phyloP scores from a whole-genome alignment of 2,888 invertebrate genomes.

The Nomada goodeniana region DNA sequence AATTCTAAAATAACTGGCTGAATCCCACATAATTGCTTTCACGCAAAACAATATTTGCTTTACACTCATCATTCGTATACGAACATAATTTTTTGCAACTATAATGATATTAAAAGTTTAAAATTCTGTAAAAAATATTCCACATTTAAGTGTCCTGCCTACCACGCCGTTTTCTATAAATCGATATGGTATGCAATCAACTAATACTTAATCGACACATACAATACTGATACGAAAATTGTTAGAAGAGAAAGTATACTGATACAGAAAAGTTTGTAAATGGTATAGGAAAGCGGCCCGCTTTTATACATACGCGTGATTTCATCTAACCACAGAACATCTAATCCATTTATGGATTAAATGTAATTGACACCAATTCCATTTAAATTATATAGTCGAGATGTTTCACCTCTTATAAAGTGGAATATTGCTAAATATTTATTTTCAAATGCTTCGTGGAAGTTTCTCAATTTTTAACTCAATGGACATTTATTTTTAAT shows the following conservation, averaged over 20 bases:
- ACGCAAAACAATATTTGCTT: not conserved
- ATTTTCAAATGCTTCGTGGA: not conserved
- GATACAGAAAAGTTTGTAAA: slow-evolving; percentile 56
- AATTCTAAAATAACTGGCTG: too few relatives aligned
- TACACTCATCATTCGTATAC: too few relatives aligned
- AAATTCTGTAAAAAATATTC: not conserved
- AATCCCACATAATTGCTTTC: not conserved
- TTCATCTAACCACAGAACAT: slow-evolving; percentile 49
- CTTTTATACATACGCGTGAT: slow-evolving; percentile 44
- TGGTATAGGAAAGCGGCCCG: slow-evolving; percentile 39
- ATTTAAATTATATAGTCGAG: not conserved
- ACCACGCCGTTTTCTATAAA: not conserved
- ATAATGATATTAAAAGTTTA: not conserved
- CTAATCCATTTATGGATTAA: slow-evolving; percentile 32
- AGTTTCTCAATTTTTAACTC: not conserved
- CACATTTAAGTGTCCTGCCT: too few relatives aligned
- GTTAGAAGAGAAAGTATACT: slow-evolving; percentile 65
- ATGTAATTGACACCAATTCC: slow-evolving; percentile 27
- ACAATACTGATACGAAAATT: not conserved
- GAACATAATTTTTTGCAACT: not conserved
- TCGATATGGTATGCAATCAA: not conserved
- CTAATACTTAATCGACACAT: not conserved
- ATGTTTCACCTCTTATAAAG: not conserved
- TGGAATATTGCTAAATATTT: not conserved
- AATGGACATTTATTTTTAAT: not conserved